Percentiles rank a stretch among this genome's conserved stretches.
phyloP scores from a whole-genome alignment of 2,113 vertebrate species.

The Beaufortia kweichowensis region DNA sequence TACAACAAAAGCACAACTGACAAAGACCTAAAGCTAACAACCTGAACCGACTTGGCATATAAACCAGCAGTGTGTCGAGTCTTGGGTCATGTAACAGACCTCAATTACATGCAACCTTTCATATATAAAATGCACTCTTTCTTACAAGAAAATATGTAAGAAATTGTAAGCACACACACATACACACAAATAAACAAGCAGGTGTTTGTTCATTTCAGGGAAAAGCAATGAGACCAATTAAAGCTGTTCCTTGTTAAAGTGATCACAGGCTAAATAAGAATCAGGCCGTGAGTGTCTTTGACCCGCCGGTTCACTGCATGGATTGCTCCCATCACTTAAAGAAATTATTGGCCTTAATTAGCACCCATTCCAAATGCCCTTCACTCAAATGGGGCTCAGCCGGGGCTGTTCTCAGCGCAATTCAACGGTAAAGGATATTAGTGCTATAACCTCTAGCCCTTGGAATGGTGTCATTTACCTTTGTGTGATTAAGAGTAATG shows the following conservation, averaged over 20 bases:
- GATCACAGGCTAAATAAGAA: conserved; percentile 36
- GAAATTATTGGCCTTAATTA: conserved; percentile 49
- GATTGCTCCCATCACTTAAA: conserved; percentile 46
- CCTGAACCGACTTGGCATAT: not conserved
- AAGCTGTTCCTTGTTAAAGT: conserved; percentile 19
- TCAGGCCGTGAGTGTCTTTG: not conserved
- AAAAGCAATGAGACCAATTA: conserved; percentile 46
- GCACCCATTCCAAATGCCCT: conserved; percentile 18
- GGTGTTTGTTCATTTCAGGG: conserved; percentile 38
- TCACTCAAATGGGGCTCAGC: conserved; percentile 11
- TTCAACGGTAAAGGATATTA: conserved; percentile 27
- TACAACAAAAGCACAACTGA: too few relatives aligned
- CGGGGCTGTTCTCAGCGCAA: not conserved
- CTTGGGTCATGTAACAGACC: not conserved
- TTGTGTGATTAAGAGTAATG: conserved; percentile 34
- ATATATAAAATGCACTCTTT: not conserved
- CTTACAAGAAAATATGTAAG: not conserved
- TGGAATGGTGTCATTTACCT: conserved; percentile 11
- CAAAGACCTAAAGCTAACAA: not conserved
- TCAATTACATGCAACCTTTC: conserved; percentile 1
- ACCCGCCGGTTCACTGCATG: conserved; percentile 29
- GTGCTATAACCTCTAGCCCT: conserved; percentile 37
- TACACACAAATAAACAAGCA: conserved; percentile 33
- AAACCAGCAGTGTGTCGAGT: not conserved
- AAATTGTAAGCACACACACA: conserved; percentile 18